These are phyloP conservation scores for Mythimna ferrago DNA, from an alignment of 2,888 invertebrate species.

Conservation along the genomic window DNA sequence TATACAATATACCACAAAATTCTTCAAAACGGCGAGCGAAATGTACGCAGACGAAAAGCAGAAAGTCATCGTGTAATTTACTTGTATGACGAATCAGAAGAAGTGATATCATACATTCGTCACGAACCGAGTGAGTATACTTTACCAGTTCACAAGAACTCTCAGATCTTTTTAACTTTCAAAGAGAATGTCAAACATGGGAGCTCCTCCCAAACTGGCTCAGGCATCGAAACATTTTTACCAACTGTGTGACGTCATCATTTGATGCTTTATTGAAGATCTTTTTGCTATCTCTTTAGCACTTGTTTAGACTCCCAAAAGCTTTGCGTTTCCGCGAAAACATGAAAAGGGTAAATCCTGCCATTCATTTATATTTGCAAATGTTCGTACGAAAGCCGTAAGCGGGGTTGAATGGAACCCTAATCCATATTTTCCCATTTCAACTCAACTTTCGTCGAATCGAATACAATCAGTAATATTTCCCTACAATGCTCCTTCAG, in stretches of 20 bases:
- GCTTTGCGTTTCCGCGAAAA: conserved; percentile 28
- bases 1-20: conserved; percentile 50
- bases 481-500: conserved; percentile 24
- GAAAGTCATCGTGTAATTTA: conserved; percentile 63
- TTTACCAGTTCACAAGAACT: conserved; percentile 34
- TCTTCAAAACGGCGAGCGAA: conserved; percentile 39
- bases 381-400: conserved; percentile 16
- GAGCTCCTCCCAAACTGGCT: conserved; percentile 50
- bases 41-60: conserved; percentile 50
- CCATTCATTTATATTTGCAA: conserved; percentile 52
- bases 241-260: conserved; percentile 59
- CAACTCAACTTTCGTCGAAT: conserved; percentile 38
- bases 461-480: conserved; percentile 50
- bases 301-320: conserved; percentile 34
- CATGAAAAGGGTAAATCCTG: conserved; percentile 38
- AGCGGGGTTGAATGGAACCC: conserved; percentile 32
- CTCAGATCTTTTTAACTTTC: conserved; percentile 3
- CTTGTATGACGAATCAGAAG: conserved; percentile 61
- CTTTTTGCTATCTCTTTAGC: conserved; percentile 26
- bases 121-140: conserved; percentile 13
- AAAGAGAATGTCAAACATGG: conserved; percentile 12
- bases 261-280: conserved; percentile 65
- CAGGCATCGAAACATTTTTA: conserved; percentile 49
- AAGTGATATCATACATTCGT: conserved; percentile 64
- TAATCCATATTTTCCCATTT: conserved; percentile 53